These are phyloP conservation scores for Mesodorylaimus sp. DNA, from an alignment of 2,888 invertebrate species.

Conservation along the genomic window DNA sequence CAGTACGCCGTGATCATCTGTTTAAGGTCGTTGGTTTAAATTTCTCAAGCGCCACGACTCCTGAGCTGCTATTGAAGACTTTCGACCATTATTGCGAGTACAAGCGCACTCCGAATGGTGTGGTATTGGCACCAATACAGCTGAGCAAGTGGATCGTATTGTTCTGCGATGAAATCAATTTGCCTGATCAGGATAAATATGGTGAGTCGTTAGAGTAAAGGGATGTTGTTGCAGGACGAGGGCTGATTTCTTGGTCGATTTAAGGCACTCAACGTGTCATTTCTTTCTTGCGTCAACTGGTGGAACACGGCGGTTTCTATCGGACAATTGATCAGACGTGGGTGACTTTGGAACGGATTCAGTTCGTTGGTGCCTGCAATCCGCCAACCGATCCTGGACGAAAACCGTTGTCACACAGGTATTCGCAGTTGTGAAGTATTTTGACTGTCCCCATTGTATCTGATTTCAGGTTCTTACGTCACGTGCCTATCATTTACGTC, in stretches of 20 bases:
- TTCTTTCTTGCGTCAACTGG: slow-evolving; percentile 86
- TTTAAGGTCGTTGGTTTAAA: slow-evolving; percentile 76
- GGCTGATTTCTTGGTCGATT: slow-evolving; percentile 6
- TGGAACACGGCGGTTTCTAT: slow-evolving; percentile 68
- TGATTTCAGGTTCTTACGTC: slow-evolving; percentile 43
- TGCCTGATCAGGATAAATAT: slow-evolving; percentile 95
- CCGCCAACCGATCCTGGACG: slow-evolving; percentile 97
- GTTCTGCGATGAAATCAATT: slow-evolving; percentile 99
- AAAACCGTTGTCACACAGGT: slow-evolving; percentile 74
- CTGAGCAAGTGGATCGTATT: slow-evolving; percentile 68
- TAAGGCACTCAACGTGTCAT: slow-evolving; percentile 70
- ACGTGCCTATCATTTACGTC: slow-evolving; percentile 95
- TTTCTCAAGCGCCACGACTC: slow-evolving; percentile 97
- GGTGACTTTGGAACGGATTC: slow-evolving; percentile 90
- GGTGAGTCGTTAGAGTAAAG: slow-evolving; percentile 42
- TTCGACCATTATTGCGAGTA: slow-evolving; percentile 99
- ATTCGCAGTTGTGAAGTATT: slow-evolving; percentile 26
- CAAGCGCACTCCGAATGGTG: slow-evolving; percentile 90
- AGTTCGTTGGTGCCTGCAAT: slow-evolving; percentile 98
- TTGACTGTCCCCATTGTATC: neutral
- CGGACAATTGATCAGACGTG: slow-evolving; percentile 80
- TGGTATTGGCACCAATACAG: slow-evolving; percentile 80
- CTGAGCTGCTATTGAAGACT: slow-evolving; percentile 85
- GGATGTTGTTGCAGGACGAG: neutral
- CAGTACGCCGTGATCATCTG: neutral